Base-by-base conservation (phyloP, 2,888 invertebrate genomes). In the Trachelus iudaicus region DNA sequence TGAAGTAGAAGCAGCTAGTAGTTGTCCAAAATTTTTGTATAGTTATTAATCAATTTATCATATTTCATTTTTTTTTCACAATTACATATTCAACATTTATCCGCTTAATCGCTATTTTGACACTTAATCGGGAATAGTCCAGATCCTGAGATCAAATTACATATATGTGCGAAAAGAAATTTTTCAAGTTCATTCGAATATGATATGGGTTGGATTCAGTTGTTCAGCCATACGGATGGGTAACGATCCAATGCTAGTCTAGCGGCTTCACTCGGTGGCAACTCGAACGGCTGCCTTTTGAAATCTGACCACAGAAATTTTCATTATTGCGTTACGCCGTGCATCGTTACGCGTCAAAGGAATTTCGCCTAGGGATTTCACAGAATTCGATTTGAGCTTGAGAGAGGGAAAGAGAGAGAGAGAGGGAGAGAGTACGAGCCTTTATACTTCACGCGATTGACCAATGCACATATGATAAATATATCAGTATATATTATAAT, bases 231-330 rank as follows among this genome's bases (percentile, higher is more conserved):
- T 56, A 56, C 56, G 56, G 23, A 56, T 23, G 56, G 23, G 15
- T 56, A 56, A 56, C 56, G 56, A 56, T 23, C 56, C 56, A 9
- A 56, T 56, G 56, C 9, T 23, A 56, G 56, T 56, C 23, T 56
- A 56, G 23, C 56, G 23, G 56, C 56, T 77, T 68, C 37, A 56
- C 77, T 77, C 75, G 75, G 78, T 78, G 40, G 71, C 31, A 76
- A 73, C 34, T 37, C 33, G 75, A 75, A 69, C 56, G 56, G 33
- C 34, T 56, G 75, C 73, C 79, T 76, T 82, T 79, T 76, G 68
- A 69, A 79, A 77, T 78, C 76, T 40, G 79, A 75, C 76, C 76
- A 75, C 75, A 75, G 73, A 76, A 79, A 82, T 82, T 75, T 79
- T 69, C 79, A 79, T 80, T 77, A 79, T 69, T 75, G 73, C 34